Percentiles rank a stretch among this genome's conserved stretches.
Evolutionary conservation across 2,888 invertebrate species (phyloP).

Genomic region (Pterostichus niger): DNA sequence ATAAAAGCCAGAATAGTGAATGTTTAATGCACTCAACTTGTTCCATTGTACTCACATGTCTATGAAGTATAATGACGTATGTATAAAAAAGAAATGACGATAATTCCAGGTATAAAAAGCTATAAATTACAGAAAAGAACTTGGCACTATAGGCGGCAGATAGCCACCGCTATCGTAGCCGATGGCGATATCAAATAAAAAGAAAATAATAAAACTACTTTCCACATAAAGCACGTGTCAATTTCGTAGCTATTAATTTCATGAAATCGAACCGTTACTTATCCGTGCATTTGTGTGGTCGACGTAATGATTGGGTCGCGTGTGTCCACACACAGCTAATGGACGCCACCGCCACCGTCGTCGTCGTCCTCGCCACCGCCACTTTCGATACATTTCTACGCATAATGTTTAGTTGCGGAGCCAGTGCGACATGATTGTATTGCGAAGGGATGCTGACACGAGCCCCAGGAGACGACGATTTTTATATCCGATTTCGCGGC

Average conservation of each 20-base stretch:
- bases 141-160: conserved; percentile 40
- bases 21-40: conserved; percentile 16
- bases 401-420: too few relatives aligned
- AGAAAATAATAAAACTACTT: conserved; percentile 60
- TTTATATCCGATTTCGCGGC: too few relatives aligned
- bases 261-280: conserved; percentile 62
- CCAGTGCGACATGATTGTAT: too few relatives aligned
- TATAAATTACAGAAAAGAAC: conserved; percentile 60
- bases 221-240: conserved; percentile 66
- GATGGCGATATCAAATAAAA: conserved; percentile 43
- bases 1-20: background rate
- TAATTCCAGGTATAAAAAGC: conserved; percentile 60
- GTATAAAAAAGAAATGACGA: conserved; percentile 51
- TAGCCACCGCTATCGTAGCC: conserved; percentile 38
- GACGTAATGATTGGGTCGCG: conserved; percentile 67
- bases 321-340: conserved; percentile 54
- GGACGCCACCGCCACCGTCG: background rate
- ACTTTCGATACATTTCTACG: too few relatives aligned
- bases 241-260: conserved; percentile 67
- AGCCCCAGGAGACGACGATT: too few relatives aligned
- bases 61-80: conserved; percentile 33
- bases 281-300: conserved; percentile 61
- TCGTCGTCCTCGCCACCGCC: too few relatives aligned
- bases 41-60: background rate
- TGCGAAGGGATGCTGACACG: too few relatives aligned